Evolutionary conservation across 2,113 vertebrate species (phyloP).

Genomic region (Gymnorhina tibicen): DNA sequence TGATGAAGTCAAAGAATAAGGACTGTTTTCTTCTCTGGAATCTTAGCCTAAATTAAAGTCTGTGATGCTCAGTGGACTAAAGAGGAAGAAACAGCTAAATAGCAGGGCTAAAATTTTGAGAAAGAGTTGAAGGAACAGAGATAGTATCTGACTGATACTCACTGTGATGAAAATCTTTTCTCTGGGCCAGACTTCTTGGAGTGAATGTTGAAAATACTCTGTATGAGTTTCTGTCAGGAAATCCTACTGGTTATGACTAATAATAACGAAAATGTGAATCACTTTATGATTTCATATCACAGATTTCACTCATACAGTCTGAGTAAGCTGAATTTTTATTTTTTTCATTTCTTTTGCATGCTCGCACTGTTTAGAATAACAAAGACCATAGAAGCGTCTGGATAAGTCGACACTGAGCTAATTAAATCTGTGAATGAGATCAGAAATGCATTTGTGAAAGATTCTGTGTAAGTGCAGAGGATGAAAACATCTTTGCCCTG

Average conservation of each 20-base stretch:
- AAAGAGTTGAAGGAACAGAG: background rate
- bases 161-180: background rate
- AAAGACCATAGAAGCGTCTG: background rate
- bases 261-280: constrained; percentile 1
- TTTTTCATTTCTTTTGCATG: background rate
- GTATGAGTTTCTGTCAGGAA: background rate
- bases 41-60: background rate
- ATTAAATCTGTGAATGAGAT: background rate
- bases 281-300: background rate
- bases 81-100: background rate
- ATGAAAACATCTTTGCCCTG: background rate
- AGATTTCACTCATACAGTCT: background rate
- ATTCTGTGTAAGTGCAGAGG: background rate
- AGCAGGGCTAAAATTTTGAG: background rate
- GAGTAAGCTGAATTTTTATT: background rate
- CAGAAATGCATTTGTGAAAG: background rate
- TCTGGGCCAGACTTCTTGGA: background rate
- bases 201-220: background rate
- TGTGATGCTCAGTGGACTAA: background rate
- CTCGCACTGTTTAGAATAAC: background rate
- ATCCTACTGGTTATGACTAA: background rate
- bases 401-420: background rate
- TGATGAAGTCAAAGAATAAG: background rate
- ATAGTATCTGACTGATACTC: background rate
- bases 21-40: background rate